Base-by-base conservation (phyloP, 2,888 invertebrate species). In the Zhuqinia jingwanae region DNA sequence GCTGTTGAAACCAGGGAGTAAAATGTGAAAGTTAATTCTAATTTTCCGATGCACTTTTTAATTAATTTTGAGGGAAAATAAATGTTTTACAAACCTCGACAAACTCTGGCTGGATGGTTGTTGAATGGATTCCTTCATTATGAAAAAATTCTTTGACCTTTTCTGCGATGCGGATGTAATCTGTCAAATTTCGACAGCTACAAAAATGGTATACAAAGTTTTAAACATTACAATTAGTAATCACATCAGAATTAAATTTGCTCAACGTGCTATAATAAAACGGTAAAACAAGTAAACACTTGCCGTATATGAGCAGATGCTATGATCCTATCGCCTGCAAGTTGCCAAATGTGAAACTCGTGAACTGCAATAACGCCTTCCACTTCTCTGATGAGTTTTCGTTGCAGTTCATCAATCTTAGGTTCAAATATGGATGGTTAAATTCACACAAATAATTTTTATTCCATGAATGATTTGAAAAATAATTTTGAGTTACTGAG, bases 331-430 rank as follows among this genome's bases (percentile, higher is more conserved):
- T 98, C 98, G 0, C 98, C 98, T 5, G 90, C 90, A 91, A 99
- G 93, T 93, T 99, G 99, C 99, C 99, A 99, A 11, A 99, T 97
- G 92, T 99, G 99, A 92, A 99, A 98, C 93, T 99, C 99, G 92
- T 99, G 99, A 0, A 99, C 98, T 0, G 98, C 98, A 80, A 98
- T 93, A 25, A 99, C 97, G 0, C 99, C 99, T 91, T 98, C 97
- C 30, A 99, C 96, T 92, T 97, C 97, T 92, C 96, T 96, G 88
- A 98, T 92, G 63, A 99, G 93, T 89, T 97, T 95, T 91, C 96
- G 95, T 92, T 98, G 96, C 91, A 98, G 97, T 76, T 96, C 97
- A 92, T 98, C 97, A 90, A 97, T 96, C 95, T 96, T 92, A 53
- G 30, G 53, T 47, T 5, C 8, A 50, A 30, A 63, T 63, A 56